phyloP scores from a whole-genome alignment of 2,888 invertebrate genomes.

The Cerastoderma edule region DNA sequence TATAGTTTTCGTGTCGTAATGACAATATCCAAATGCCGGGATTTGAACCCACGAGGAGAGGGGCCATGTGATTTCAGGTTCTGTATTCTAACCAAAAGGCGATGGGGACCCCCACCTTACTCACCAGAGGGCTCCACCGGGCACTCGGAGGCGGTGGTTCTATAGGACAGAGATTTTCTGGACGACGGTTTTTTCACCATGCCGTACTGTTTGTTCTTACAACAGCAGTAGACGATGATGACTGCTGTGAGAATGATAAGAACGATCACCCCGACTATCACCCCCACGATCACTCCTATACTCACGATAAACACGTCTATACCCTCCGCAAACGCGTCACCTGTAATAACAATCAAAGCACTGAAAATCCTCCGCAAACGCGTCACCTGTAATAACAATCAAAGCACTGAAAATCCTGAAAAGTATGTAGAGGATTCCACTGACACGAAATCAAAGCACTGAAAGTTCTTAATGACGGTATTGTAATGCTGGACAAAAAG shows the following conservation, averaged over 20 bases:
- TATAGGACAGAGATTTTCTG: constrained; percentile 37
- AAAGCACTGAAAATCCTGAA: constrained; percentile 40
- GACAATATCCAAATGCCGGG: too few species aligned
- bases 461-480: too few species aligned
- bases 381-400: constrained; percentile 58
- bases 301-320: constrained; percentile 70
- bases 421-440: not conserved
- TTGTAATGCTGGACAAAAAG: too few species aligned
- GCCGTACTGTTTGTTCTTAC: constrained; percentile 56
- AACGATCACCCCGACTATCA: constrained; percentile 70
- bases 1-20: too few species aligned
- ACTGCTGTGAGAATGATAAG: constrained; percentile 67
- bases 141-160: constrained; percentile 32
- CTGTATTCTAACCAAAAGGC: too few species aligned
- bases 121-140: constrained; percentile 55
- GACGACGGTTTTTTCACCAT: constrained; percentile 37
- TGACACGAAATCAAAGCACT: too few species aligned
- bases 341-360: constrained; percentile 40
- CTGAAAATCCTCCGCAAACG: constrained; percentile 59
- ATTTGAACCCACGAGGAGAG: too few species aligned
- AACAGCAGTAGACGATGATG: constrained; percentile 71
- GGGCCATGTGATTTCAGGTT: too few species aligned
- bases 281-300: constrained; percentile 69
- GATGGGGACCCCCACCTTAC: too few species aligned
- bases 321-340: constrained; percentile 66